Conservation (phyloP, 2,888 invertebrate genomes). For the Conus canariensis region DNA sequence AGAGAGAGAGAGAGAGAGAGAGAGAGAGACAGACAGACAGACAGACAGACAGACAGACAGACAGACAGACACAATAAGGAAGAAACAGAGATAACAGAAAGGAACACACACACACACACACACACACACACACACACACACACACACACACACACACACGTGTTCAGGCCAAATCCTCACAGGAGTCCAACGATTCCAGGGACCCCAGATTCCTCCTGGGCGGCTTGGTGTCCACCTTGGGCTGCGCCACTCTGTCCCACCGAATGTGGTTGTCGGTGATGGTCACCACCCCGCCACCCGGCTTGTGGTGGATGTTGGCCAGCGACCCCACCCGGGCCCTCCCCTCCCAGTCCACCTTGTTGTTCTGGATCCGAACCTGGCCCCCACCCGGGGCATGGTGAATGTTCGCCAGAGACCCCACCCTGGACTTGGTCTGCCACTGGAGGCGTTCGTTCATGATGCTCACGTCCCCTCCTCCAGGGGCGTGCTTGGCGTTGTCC, state of each 20-base stretch:
- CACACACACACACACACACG: background rate
- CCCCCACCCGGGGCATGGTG: constrained; percentile 86
- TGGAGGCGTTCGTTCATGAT: constrained; percentile 64
- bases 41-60: no score
- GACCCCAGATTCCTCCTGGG: background rate
- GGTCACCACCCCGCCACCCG: constrained; percentile 59
- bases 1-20: no score
- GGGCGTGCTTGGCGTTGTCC: constrained; percentile 60
- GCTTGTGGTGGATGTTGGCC: constrained; percentile 60
- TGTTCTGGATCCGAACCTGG: constrained; percentile 53
- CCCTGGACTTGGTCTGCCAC: constrained; percentile 88
- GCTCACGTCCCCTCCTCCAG: constrained; percentile 62
- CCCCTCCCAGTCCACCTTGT: constrained; percentile 82
- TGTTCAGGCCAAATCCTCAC: background rate
- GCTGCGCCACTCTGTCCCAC: constrained; percentile 56
- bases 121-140: background rate
- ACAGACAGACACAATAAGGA: background rate
- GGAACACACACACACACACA: background rate
- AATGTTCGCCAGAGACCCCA: constrained; percentile 92
- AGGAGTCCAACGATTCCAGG: constrained; percentile 28
- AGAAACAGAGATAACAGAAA: background rate
- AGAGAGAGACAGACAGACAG: no score
- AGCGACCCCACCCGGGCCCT: constrained; percentile 79
- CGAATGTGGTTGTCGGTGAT: constrained; percentile 55
- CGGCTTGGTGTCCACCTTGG: constrained; percentile 61